Conservation (phyloP, 2,888 invertebrate species). For the Drosophila greeni region DNA sequence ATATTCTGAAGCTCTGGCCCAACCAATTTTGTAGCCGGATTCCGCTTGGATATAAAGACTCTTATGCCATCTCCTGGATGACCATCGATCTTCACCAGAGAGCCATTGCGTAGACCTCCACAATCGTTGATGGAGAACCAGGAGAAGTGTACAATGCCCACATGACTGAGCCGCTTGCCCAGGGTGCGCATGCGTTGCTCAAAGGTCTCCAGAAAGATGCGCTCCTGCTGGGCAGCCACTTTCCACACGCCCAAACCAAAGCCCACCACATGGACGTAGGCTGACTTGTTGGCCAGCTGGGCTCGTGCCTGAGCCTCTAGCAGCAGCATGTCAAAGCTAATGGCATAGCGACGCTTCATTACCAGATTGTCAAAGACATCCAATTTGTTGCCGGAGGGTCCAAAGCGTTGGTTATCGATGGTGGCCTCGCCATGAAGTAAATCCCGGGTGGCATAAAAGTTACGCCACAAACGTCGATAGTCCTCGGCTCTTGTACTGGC, state of each 20-base stretch:
- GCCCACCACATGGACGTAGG: slow-evolving; percentile 84
- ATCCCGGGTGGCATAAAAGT: slow-evolving; percentile 68
- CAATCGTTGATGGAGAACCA: slow-evolving; percentile 81
- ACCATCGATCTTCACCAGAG: slow-evolving; percentile 59
- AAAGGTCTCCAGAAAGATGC: slow-evolving; percentile 83
- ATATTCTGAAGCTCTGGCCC: slow-evolving; percentile 78
- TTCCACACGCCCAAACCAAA: slow-evolving; percentile 85
- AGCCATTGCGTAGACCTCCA: slow-evolving; percentile 80
- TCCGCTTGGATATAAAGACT: slow-evolving; percentile 80
- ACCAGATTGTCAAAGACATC: slow-evolving; percentile 76
- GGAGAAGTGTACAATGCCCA: slow-evolving; percentile 84
- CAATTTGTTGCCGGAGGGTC: slow-evolving; percentile 60
- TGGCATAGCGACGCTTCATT: slow-evolving; percentile 79
- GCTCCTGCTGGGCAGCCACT: slow-evolving; percentile 82
- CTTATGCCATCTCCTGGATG: slow-evolving; percentile 79
- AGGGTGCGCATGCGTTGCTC: slow-evolving; percentile 81
- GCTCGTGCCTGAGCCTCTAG: slow-evolving; percentile 83
- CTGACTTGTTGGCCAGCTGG: slow-evolving; percentile 79
- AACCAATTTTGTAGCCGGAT: slow-evolving; percentile 81
- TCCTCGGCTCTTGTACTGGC: slow-evolving; percentile 49
- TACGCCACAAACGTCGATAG: slow-evolving; percentile 69
- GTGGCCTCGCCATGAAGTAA: slow-evolving; percentile 55
- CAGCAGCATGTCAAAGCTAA: slow-evolving; percentile 82
- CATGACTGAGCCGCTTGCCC: slow-evolving; percentile 79
- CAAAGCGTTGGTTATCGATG: slow-evolving; percentile 70